A percentile compares a stretch with the other conserved stretches of the same genome.
phyloP scores from a whole-genome alignment of 1,140 invertebrate species.

The Zaprionus vittiger region DNA sequence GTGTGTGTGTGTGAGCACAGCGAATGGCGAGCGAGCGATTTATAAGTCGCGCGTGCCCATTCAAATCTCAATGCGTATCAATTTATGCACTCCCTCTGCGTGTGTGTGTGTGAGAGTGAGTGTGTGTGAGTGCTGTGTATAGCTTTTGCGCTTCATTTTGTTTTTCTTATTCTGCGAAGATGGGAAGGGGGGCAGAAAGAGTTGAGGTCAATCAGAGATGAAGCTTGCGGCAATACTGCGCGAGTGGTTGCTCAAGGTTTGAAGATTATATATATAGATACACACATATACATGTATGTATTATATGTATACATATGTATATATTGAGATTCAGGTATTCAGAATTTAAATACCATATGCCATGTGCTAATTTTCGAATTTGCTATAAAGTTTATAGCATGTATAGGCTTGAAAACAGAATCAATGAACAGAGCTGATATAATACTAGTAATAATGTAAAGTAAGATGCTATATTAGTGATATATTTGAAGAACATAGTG shows the following conservation, averaged over 20 bases:
- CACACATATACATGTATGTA: too few species aligned
- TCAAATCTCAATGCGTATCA: conserved; percentile 45
- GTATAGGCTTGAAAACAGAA: too few species aligned
- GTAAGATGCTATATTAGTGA: too few species aligned
- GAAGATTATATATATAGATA: too few species aligned
- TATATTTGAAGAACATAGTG: too few species aligned
- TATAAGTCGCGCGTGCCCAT: conserved; percentile 61
- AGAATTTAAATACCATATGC: too few species aligned
- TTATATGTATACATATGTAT: too few species aligned
- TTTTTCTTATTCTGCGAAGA: neutral
- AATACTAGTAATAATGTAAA: too few species aligned
- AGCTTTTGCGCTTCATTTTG: neutral
- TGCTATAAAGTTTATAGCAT: neutral
- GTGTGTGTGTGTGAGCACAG: conserved; percentile 48
- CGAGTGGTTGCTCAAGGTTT: too few species aligned
- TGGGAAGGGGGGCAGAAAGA: neutral
- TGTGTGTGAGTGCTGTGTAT: neutral
- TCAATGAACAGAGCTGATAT: too few species aligned
- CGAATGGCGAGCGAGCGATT: conserved; percentile 70
- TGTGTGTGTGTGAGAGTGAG: neutral
- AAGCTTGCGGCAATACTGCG: neutral
- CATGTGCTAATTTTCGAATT: neutral
- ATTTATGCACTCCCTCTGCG: conserved; percentile 19
- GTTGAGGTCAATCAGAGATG: neutral
- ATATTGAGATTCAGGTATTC: too few species aligned